A percentile compares a stretch with the other conserved stretches of the same genome.
Conservation (phyloP, 2,113 vertebrate species). For the Okapia johnstoni region DNA sequence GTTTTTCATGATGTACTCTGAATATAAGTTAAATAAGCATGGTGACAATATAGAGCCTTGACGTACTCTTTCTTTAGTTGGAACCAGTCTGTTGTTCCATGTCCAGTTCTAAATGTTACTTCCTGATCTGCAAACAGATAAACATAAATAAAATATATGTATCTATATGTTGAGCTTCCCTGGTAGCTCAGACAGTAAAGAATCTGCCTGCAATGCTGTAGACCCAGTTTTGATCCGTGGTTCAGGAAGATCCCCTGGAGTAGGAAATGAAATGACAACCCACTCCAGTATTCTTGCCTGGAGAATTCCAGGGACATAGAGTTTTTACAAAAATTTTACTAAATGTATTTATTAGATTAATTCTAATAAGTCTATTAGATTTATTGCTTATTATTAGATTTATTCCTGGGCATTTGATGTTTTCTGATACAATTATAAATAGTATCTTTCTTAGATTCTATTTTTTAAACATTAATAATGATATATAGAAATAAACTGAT, state of each 20-base stretch:
- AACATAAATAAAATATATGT: background rate
- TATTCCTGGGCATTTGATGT: background rate
- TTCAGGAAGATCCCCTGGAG: background rate
- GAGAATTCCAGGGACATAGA: background rate
- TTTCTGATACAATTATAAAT: background rate
- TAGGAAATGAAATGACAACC: background rate
- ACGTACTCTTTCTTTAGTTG: background rate
- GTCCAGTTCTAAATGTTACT: background rate
- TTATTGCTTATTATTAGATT: background rate
- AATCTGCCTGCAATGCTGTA: background rate
- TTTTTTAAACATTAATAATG: background rate
- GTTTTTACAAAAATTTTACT: background rate
- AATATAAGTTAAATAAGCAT: background rate
- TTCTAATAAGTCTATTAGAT: background rate
- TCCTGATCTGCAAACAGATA: background rate
- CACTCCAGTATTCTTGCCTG: background rate
- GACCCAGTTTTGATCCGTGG: background rate
- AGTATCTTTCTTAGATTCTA: background rate
- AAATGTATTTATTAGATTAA: background rate
- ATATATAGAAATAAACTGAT: background rate
- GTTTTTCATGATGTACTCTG: background rate
- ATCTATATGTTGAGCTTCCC: background rate
- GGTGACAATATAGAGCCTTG: background rate
- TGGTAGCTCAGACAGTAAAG: background rate
- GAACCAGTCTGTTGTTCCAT: background rate